Base-by-base conservation (phyloP, 2,113 vertebrate genomes). In the Bujurquina vittata region DNA sequence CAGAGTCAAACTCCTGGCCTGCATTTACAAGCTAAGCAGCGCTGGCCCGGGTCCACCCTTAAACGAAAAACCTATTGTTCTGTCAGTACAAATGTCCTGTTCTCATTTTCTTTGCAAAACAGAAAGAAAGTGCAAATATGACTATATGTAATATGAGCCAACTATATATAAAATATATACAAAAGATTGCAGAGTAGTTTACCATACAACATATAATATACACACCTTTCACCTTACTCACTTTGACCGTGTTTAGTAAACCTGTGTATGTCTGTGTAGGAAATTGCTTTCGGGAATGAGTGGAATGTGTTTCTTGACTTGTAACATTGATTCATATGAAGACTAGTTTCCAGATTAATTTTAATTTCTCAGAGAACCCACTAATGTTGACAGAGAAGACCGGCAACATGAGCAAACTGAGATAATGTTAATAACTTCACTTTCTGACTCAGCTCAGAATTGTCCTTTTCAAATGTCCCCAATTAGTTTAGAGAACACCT, bases 61-160 rank as follows among this genome's bases (percentile, higher is more conserved):
- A 14, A 84, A 77, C 57, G 72, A 87, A 77, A 86, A 80, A 75
- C 75, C 72, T 72, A 31, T 60, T 75, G 65, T 84, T 54, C 56
- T 78, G 43, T 83, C 65, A 69, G 60, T 67, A 67, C 65, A 73
- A 81, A 76, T 65, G 67, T 81, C 35, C 23, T 79, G 5, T 73
- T 35, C 18, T 79, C 3, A 7, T 59, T 46, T 43, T 12, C 54
- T 46, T 31, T 77, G 22, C 35, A 23, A 65, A 62, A 69, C 20
- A 31, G 23, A 26, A 49, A 72, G 8, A 76, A 81, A 37, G 15
- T 59, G 75, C 61, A 55, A 62, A 52, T 52, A 74, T 43, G 1
- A 46, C 20, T n/a, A 56, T 75, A 17, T 18, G 6, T 23, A 18
- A 67, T n/a, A 57, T 62, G n/a, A 31, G 2, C n/a, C 31, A 2